Percentiles rank a stretch among this genome's conserved stretches.
These are phyloP conservation scores for Eulemur mongoz DNA, from an alignment of 2,797 vertebrate genomes.

Conservation along the genomic window DNA sequence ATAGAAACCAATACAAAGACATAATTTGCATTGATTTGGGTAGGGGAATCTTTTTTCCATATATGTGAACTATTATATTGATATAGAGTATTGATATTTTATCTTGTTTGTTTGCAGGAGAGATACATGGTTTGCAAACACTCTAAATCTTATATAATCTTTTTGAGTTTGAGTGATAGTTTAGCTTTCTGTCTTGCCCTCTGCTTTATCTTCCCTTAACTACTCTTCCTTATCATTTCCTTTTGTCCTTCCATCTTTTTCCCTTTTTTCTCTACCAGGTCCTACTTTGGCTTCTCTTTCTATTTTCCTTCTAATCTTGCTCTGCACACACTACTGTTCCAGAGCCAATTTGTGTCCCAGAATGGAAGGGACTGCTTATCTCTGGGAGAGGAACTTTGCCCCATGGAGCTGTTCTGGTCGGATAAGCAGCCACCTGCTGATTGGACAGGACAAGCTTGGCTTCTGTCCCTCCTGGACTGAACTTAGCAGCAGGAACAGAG, in stretches of 20 bases:
- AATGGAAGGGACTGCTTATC: constrained; percentile 55
- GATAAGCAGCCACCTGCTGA: constrained; percentile 64
- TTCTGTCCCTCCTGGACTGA: neutral
- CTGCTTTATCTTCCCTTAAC: neutral
- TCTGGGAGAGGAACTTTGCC: constrained; percentile 51
- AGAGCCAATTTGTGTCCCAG: constrained; percentile 33
- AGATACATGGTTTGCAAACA: neutral
- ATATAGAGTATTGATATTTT: neutral
- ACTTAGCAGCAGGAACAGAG: neutral
- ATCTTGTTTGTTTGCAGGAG: neutral
- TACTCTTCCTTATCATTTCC: neutral
- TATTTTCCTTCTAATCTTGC: constrained; percentile 58
- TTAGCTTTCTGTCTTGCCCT: neutral
- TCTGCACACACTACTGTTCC: constrained; percentile 37
- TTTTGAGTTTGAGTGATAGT: neutral
- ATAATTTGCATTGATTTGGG: neutral
- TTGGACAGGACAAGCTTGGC: neutral
- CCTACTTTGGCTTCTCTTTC: neutral
- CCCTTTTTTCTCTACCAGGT: neutral
- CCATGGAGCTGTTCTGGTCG: constrained; percentile 42
- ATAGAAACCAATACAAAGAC: neutral
- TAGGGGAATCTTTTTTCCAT: neutral
- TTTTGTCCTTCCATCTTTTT: neutral
- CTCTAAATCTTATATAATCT: neutral
- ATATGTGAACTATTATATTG: neutral